Conservation (phyloP, 2,888 invertebrate species). For the Rutpela maculata region DNA sequence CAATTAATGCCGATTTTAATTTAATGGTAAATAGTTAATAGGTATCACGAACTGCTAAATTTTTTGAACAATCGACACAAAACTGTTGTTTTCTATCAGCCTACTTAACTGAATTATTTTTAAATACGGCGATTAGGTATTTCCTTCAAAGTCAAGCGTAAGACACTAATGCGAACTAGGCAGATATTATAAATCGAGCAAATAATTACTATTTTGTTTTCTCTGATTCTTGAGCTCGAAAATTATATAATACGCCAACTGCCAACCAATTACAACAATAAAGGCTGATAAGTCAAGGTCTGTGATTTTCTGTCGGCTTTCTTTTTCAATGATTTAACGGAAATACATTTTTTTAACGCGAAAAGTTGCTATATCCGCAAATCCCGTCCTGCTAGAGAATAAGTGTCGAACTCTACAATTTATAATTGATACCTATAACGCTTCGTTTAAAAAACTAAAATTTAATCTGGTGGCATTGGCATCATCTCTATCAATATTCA, state of each 20-base stretch:
- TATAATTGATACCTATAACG: not conserved
- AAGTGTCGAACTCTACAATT: not conserved
- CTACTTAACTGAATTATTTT: not conserved
- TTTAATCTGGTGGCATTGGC: conserved; percentile 10
- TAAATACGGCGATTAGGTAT: not conserved
- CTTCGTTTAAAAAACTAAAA: not conserved
- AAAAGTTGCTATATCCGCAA: not conserved
- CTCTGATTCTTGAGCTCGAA: not conserved
- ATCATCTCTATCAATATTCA: conserved; percentile 30
- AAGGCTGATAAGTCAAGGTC: conserved; percentile 1
- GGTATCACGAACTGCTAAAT: no score
- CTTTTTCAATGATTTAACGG: not conserved
- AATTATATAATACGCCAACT: not conserved
- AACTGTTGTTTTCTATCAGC: no score
- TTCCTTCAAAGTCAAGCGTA: not conserved
- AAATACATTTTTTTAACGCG: not conserved
- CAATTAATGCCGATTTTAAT: not conserved
- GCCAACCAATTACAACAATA: not conserved
- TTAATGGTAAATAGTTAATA: not conserved
- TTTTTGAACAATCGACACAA: no score
- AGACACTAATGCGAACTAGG: no score
- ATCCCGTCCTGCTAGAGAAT: not conserved
- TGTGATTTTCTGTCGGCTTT: not conserved
- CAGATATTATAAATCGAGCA: not conserved
- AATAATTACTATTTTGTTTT: not conserved